Evolutionary conservation across 2,797 vertebrate species (phyloP).

Genomic region (Coluber constrictor): DNA sequence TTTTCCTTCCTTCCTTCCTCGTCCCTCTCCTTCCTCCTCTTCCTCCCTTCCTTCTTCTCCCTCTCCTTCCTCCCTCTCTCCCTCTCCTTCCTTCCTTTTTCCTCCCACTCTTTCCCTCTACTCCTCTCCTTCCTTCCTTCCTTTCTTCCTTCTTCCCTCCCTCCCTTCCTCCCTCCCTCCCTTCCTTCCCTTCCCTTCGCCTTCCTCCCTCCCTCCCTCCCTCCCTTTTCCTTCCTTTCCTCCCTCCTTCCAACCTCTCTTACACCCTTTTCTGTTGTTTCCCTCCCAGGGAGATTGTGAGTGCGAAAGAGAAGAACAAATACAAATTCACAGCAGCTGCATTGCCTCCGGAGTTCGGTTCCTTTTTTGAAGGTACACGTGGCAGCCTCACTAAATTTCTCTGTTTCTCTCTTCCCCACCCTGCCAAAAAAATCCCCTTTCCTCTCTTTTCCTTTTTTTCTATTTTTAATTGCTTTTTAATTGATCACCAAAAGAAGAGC

Average conservation of each 20-base stretch:
- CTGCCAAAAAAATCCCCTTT: not conserved
- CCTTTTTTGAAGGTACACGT: constrained; percentile 84
- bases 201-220: too few relatives aligned
- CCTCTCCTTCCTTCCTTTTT: too few relatives aligned
- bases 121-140: accelerated
- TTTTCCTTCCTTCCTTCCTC: too few relatives aligned
- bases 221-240: too few relatives aligned
- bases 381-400: not conserved
- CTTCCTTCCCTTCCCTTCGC: too few relatives aligned
- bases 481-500: not conserved
- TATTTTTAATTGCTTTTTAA: not conserved
- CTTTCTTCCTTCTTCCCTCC: too few relatives aligned
- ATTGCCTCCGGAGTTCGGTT: constrained; percentile 79
- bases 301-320: constrained; percentile 88
- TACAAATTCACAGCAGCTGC: constrained; percentile 86
- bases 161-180: too few relatives aligned
- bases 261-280: not conserved
- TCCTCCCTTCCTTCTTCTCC: too few relatives aligned
- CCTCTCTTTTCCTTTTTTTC: not conserved
- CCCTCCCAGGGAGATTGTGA: constrained; percentile 83
- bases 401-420: not conserved
- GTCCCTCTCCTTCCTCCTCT: not conserved
- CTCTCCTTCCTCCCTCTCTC: too few relatives aligned
- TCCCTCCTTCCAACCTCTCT: not conserved
- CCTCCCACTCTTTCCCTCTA: too few relatives aligned